phyloP scores from a whole-genome alignment of 2,113 vertebrate species.

The Rutilus rutilus region DNA sequence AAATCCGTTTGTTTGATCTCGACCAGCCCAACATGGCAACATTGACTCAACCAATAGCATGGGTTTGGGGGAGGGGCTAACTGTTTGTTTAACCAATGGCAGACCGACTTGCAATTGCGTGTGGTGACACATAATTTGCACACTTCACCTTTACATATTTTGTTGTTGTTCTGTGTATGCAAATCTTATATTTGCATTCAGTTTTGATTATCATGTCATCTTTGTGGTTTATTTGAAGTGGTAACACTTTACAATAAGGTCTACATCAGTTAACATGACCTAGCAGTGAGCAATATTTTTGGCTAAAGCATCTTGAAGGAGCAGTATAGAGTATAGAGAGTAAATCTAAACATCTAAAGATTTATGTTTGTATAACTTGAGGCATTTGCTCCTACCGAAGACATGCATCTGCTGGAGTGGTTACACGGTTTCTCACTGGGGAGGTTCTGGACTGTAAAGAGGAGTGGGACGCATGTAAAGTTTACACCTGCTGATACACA shows the following conservation, averaged over 20 bases:
- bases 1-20: background rate
- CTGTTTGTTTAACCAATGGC: background rate
- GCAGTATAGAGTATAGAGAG: background rate
- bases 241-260: background rate
- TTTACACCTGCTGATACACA: constrained; percentile 52
- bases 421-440: constrained; percentile 25
- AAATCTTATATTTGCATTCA: background rate
- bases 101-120: background rate
- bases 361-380: background rate
- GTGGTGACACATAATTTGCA: background rate
- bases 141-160: background rate
- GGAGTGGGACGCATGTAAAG: constrained; percentile 23
- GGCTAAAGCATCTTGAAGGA: background rate
- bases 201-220: background rate
- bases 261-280: too few relatives aligned
- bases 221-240: background rate
- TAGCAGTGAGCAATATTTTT: too few relatives aligned
- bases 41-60: constrained; percentile 16
- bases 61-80: background rate
- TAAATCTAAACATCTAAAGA: constrained; percentile 25
- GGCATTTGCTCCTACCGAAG: constrained; percentile 3
- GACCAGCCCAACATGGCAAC: constrained; percentile 11
- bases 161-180: background rate
- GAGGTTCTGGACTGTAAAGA: constrained; percentile 34
- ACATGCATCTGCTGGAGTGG: constrained; percentile 9